phyloP scores from a whole-genome alignment of 2,797 vertebrate species.

The Chlorospingus flavigularis region DNA sequence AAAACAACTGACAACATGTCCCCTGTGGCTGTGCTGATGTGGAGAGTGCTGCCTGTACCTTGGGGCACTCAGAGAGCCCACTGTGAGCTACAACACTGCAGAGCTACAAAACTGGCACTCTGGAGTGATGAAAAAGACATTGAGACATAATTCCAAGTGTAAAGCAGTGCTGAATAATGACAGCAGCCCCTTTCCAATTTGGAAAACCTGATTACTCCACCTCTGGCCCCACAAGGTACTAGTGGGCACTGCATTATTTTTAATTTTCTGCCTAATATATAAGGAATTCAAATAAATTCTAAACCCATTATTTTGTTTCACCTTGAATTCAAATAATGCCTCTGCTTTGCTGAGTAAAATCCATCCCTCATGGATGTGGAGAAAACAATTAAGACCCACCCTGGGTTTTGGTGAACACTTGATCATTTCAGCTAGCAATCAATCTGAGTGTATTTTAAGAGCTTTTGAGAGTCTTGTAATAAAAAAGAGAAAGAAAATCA shows the following conservation, averaged over 20 bases:
- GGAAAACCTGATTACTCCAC: not conserved
- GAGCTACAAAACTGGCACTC: not conserved
- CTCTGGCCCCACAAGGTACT: not conserved
- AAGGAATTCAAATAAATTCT: not conserved
- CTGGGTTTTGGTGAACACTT: not conserved
- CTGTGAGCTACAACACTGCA: not conserved
- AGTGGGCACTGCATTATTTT: not conserved
- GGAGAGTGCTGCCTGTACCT: not conserved
- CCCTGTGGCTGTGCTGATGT: not conserved
- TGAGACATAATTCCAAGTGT: not conserved
- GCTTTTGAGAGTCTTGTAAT: not conserved
- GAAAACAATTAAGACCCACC: not conserved
- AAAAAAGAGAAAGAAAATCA: not conserved
- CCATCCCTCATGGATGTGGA: not conserved
- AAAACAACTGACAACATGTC: accelerated
- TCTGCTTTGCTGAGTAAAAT: not conserved
- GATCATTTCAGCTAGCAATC: not conserved
- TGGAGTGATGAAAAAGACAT: not conserved
- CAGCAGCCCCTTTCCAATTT: not conserved
- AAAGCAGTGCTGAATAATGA: not conserved
- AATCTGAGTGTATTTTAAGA: not conserved
- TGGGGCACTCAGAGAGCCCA: not conserved
- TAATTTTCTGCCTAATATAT: not conserved
- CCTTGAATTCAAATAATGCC: not conserved
- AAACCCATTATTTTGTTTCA: not conserved